phyloP scores from a whole-genome alignment of 1,140 invertebrate genomes.

The Paracyclopina nana region DNA sequence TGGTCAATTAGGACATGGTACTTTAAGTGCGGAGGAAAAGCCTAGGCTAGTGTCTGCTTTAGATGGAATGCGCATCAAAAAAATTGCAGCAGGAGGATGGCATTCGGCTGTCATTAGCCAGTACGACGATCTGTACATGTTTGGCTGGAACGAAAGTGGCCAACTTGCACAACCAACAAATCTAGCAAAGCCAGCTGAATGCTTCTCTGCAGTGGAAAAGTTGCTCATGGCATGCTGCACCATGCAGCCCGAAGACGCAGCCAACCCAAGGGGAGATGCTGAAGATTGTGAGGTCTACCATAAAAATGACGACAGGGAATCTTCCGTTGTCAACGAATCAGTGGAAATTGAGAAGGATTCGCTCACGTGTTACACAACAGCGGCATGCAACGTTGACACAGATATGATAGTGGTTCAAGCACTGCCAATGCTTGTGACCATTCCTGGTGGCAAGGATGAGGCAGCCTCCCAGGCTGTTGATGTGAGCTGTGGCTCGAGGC shows the following conservation, averaged over 20 bases:
- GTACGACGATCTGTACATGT: slow-evolving; percentile 28
- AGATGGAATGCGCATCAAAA: slow-evolving; percentile 21
- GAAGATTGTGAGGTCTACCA: slow-evolving; percentile 12
- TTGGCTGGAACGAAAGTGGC: slow-evolving; percentile 32
- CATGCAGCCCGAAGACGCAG: slow-evolving; percentile 15
- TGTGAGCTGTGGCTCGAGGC: slow-evolving; percentile 14
- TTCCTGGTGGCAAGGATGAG: background rate
- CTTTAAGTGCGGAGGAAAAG: slow-evolving; percentile 18
- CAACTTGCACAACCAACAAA: slow-evolving; percentile 26
- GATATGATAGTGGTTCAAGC: slow-evolving; percentile 13
- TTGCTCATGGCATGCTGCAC: slow-evolving; percentile 16
- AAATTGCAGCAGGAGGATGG: slow-evolving; percentile 27
- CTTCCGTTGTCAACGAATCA: background rate
- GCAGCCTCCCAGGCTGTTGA: slow-evolving; percentile 6
- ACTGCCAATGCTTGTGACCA: slow-evolving; percentile 1
- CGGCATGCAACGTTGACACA: background rate
- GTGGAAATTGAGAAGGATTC: background rate
- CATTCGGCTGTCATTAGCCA: slow-evolving; percentile 25
- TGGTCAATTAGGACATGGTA: slow-evolving; percentile 28
- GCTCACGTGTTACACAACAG: slow-evolving; percentile 3
- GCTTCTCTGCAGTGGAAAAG: slow-evolving; percentile 16
- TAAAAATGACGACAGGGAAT: slow-evolving; percentile 10
- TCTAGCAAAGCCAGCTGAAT: slow-evolving; percentile 9
- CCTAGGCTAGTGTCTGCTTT: slow-evolving; percentile 24
- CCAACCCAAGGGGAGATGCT: slow-evolving; percentile 11